phyloP scores from a whole-genome alignment of 2,888 invertebrate species.

The Harpagoxenus sublaevis region DNA sequence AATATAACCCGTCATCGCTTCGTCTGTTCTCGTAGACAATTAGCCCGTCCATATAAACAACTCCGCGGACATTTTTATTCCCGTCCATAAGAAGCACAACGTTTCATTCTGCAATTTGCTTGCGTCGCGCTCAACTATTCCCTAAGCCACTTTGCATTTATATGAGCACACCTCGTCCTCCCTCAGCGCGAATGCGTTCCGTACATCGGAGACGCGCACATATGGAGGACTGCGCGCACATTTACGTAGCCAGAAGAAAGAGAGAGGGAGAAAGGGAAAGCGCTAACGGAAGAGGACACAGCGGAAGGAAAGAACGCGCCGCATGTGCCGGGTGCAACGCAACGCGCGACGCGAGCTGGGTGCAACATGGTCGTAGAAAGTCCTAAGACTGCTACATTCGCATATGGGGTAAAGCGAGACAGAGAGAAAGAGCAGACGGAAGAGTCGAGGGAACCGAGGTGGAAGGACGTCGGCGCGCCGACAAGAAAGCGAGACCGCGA shows the following conservation, averaged over 20 bases:
- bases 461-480: constrained; percentile 36
- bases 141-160: constrained; percentile 78
- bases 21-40: neutral
- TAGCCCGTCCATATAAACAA: neutral
- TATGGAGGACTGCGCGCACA: constrained; percentile 38
- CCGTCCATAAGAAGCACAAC: constrained; percentile 35
- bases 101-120: constrained; percentile 65
- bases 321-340: constrained; percentile 11
- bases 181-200: constrained; percentile 45
- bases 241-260: constrained; percentile 34
- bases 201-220: constrained; percentile 46
- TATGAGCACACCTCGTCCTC: constrained; percentile 68
- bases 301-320: constrained; percentile 8
- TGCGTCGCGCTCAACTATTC: constrained; percentile 54
- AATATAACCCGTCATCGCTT: neutral
- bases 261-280: constrained; percentile 31
- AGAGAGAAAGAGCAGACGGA: constrained; percentile 8
- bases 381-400: constrained; percentile 4
- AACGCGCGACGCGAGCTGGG: neutral
- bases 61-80: constrained; percentile 28
- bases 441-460: constrained; percentile 47
- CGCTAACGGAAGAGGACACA: constrained; percentile 17
- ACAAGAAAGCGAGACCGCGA: constrained; percentile 50
- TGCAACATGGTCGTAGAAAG: constrained; percentile 29
- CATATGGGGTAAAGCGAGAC: neutral